Evolutionary conservation across 2,888 invertebrate species (phyloP).

Genomic region (Furcula furcula): DNA sequence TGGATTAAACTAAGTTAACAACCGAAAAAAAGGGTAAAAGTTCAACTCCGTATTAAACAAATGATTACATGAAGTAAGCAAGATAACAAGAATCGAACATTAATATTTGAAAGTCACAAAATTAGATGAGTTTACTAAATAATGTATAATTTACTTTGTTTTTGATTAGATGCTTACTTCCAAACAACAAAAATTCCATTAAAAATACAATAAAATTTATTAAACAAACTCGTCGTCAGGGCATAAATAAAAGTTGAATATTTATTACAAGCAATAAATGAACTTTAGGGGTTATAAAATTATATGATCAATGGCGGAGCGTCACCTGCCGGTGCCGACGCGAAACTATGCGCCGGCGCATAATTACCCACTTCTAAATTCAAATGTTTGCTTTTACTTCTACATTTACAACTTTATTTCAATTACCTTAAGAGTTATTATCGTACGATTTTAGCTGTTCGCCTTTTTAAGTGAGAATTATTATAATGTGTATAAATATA

Average conservation of each 20-base stretch:
- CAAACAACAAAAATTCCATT: too few species aligned
- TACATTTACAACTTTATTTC: background rate
- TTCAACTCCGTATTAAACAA: too few species aligned
- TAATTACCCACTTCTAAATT: slow-evolving; percentile 1
- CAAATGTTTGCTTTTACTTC: background rate
- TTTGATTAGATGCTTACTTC: too few species aligned
- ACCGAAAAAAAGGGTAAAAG: too few species aligned
- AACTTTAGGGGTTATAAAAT: slow-evolving; percentile 19
- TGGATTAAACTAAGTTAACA: too few species aligned
- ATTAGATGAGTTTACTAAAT: too few species aligned
- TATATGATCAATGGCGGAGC: slow-evolving; percentile 21
- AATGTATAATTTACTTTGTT: too few species aligned
- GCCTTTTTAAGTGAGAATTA: background rate
- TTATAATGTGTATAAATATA: background rate
- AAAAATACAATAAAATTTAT: too few species aligned
- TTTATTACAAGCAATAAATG: slow-evolving; percentile 18
- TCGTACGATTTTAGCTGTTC: background rate
- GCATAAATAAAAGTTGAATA: slow-evolving; percentile 7
- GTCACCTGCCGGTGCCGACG: slow-evolving; percentile 20
- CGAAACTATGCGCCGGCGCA: slow-evolving; percentile 4
- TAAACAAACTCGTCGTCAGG: too few species aligned
- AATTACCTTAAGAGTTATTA: background rate
- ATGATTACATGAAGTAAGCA: too few species aligned
- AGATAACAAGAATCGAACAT: too few species aligned
- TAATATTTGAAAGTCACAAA: too few species aligned